Evolutionary conservation across 2,113 vertebrate species (phyloP).

Genomic region (Calyptommatus sinebrachiatus): DNA sequence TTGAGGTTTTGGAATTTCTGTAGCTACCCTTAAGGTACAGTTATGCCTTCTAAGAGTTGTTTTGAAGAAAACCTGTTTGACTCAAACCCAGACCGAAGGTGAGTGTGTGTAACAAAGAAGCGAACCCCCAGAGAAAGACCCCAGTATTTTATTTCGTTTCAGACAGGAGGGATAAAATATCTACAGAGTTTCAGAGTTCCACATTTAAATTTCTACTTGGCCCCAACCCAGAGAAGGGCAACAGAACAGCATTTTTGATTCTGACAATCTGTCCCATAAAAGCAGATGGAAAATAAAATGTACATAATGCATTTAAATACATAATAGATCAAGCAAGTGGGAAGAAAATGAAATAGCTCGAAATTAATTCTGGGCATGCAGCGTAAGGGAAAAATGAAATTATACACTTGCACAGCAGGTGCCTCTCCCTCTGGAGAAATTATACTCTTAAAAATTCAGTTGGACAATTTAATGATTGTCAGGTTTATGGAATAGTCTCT

Average conservation of each 20-base stretch:
- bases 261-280: slow-evolving; percentile 33
- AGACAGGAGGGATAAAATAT: no score
- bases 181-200: neutral
- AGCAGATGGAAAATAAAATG: slow-evolving; percentile 28
- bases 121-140: no score
- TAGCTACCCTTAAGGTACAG: no score
- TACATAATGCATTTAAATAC: slow-evolving; percentile 34
- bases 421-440: slow-evolving; percentile 27
- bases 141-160: no score
- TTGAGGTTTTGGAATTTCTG: no score
- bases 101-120: no score
- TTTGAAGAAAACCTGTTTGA: no score
- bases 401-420: slow-evolving; percentile 31
- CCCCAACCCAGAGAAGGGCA: neutral
- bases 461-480: slow-evolving; percentile 34
- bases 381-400: slow-evolving; percentile 30
- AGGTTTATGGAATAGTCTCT: slow-evolving; percentile 36
- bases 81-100: no score
- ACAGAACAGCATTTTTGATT: slow-evolving; percentile 22
- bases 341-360: slow-evolving; percentile 28
- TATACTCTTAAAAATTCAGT: slow-evolving; percentile 27
- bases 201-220: slow-evolving; percentile 5
- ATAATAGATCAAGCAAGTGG: slow-evolving; percentile 30
- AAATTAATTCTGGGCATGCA: slow-evolving; percentile 30
- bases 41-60: no score